Conservation (phyloP, 2,113 vertebrate species). For the Pteropus alecto region DNA sequence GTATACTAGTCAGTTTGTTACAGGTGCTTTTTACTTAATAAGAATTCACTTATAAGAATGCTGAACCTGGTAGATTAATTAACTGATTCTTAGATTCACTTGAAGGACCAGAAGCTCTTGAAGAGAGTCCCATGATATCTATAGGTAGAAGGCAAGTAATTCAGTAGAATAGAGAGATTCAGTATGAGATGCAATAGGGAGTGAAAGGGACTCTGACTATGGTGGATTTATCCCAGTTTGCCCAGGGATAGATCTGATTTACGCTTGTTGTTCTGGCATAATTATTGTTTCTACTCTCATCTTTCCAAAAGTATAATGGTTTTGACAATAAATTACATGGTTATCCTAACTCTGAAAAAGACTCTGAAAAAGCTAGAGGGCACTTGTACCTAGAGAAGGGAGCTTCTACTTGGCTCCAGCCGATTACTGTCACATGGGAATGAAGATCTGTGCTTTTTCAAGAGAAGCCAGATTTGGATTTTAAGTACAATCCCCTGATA, state of each 20-base stretch:
- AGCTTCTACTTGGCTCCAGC: neutral
- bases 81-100: conserved; percentile 3
- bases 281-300: neutral
- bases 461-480: neutral
- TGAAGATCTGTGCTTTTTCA: neutral
- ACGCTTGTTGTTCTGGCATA: neutral
- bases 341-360: neutral
- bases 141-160: neutral
- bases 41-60: conserved; percentile 2
- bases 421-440: neutral
- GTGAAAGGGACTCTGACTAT: neutral
- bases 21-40: conserved; percentile 18
- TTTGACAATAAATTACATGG: neutral
- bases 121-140: neutral
- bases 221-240: neutral
- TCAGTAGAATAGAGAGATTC: neutral
- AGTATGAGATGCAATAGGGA: neutral
- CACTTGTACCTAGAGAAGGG: neutral
- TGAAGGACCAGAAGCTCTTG: neutral
- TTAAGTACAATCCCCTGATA: neutral
- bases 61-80: conserved; percentile 28
- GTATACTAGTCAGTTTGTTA: conserved; percentile 27
- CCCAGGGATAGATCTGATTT: neutral
- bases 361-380: neutral
- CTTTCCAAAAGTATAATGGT: neutral